Evolutionary conservation across 1,140 invertebrate genomes (phyloP).

Genomic region (Thaumetopoea pityocampa): DNA sequence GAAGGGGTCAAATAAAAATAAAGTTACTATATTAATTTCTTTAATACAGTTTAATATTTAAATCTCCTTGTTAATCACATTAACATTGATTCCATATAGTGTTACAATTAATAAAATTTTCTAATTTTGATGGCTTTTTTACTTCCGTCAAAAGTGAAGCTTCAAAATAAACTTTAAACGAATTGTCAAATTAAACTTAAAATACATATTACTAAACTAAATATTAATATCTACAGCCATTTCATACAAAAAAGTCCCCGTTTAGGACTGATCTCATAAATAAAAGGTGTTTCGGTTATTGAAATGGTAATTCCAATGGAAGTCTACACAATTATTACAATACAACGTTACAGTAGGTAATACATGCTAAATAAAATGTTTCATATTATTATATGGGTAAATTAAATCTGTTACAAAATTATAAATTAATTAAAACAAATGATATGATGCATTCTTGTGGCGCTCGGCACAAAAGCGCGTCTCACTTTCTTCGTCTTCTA

Average conservation of each 20-base stretch:
- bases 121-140: no score
- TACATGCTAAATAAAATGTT: constrained; percentile 45
- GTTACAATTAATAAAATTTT: no score
- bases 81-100: no score
- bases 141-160: no score
- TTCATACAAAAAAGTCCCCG: constrained; percentile 71
- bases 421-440: constrained; percentile 73
- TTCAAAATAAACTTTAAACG: background rate
- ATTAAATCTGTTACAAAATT: constrained; percentile 57
- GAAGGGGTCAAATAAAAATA: no score
- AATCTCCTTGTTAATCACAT: no score
- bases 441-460: constrained; percentile 77
- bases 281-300: constrained; percentile 21
- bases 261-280: constrained; percentile 41
- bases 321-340: constrained; percentile 29
- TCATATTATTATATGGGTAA: constrained; percentile 42
- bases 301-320: constrained; percentile 34
- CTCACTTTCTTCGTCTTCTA: constrained; percentile 33
- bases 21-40: no score
- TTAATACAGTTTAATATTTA: no score
- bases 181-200: constrained; percentile 18
- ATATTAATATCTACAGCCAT: constrained; percentile 35
- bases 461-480: constrained; percentile 46
- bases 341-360: constrained; percentile 30
- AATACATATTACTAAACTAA: constrained; percentile 22